Evolutionary conservation across 2,113 vertebrate genomes (phyloP).

Genomic region (Myiozetetes cayanensis): DNA sequence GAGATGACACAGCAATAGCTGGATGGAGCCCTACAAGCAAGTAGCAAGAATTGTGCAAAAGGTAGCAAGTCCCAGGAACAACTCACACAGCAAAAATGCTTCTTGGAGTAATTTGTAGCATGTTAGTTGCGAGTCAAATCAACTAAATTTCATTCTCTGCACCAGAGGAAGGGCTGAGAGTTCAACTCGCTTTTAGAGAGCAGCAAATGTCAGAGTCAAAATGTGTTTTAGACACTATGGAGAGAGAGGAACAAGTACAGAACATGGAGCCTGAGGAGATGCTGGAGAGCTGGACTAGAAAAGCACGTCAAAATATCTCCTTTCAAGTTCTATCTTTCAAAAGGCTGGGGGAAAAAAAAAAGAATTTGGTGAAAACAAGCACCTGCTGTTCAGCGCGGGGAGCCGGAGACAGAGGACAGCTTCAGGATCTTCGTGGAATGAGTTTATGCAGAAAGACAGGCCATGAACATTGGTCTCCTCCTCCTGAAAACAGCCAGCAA

Average conservation of each 20-base stretch:
- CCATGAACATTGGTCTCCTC: conserved; percentile 23
- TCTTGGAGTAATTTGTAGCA: neutral
- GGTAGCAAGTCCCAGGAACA: neutral
- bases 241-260: neutral
- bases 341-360: neutral
- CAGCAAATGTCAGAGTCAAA: neutral
- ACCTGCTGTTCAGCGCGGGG: conserved; percentile 2
- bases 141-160: neutral
- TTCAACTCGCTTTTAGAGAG: neutral
- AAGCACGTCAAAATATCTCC: neutral
- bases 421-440: conserved; percentile 21
- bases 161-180: neutral
- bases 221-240: neutral
- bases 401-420: conserved; percentile 40
- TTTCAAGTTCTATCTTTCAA: neutral
- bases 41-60: neutral
- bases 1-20: neutral
- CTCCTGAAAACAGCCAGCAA: conserved; percentile 28
- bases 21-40: neutral
- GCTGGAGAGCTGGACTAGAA: neutral
- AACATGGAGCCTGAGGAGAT: neutral
- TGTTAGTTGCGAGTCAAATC: neutral
- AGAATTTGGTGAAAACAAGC: conserved; percentile 6
- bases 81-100: neutral
- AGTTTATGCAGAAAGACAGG: conserved; percentile 45